Evolutionary conservation across 2,888 invertebrate genomes (phyloP).

Genomic region (Nemapogon koenigi): DNA sequence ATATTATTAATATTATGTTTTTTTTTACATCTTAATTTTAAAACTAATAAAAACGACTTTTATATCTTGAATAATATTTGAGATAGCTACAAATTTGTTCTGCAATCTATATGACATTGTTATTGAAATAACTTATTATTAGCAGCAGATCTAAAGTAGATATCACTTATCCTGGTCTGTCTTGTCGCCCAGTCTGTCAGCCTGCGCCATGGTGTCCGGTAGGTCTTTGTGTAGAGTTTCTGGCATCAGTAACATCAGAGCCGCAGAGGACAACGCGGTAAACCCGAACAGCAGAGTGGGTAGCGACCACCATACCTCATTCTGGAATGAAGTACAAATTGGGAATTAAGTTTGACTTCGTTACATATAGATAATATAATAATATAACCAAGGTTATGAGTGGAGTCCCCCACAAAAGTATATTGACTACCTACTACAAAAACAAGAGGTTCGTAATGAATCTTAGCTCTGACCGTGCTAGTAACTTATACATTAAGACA

Average conservation of each 20-base stretch:
- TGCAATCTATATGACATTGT: no score
- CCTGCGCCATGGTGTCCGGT: conserved; percentile 41
- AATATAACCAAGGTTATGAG: background rate
- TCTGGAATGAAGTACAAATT: conserved; percentile 28
- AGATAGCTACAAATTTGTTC: no score
- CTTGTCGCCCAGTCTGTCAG: conserved; percentile 27
- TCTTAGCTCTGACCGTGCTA: background rate
- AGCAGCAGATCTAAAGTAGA: no score
- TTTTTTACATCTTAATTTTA: no score
- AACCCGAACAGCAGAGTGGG: conserved; percentile 46
- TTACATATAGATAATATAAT: conserved; percentile 20
- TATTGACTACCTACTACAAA: background rate
- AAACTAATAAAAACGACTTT: no score
- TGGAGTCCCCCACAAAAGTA: no score
- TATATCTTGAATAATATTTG: no score
- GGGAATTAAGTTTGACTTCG: background rate
- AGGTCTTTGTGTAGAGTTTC: conserved; percentile 42
- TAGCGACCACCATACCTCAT: conserved; percentile 34
- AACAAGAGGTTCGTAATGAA: background rate
- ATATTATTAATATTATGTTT: no score
- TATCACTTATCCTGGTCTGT: no score
- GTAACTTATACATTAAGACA: background rate
- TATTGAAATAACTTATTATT: no score
- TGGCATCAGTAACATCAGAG: conserved; percentile 32
- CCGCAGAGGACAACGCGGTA: conserved; percentile 32